Percentiles rank a stretch among this genome's conserved stretches.
Evolutionary conservation across 1,140 invertebrate genomes (phyloP).

Genomic region (Apis cerana): DNA sequence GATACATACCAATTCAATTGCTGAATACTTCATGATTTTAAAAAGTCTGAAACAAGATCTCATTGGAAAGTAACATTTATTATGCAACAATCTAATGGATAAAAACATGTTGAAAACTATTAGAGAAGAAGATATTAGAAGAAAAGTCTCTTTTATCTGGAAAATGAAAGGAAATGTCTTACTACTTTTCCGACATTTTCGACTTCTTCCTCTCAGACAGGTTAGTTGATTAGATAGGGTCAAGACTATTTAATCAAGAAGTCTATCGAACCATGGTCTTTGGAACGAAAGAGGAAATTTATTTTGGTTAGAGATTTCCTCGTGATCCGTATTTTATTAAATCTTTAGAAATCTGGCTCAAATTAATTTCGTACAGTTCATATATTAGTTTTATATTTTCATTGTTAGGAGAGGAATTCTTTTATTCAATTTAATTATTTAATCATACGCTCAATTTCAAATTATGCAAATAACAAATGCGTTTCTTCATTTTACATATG

Average conservation of each 20-base stretch:
- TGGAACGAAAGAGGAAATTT: neutral
- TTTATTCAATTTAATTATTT: too few relatives aligned
- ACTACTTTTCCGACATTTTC: neutral
- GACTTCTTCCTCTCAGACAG: neutral
- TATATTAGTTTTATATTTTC: neutral
- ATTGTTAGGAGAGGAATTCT: neutral
- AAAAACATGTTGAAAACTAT: neutral
- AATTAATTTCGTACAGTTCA: neutral
- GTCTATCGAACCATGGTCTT: neutral
- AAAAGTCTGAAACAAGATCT: too few relatives aligned
- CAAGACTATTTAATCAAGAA: conserved; percentile 15
- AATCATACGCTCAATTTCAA: too few relatives aligned
- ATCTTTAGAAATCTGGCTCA: neutral
- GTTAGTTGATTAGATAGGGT: conserved; percentile 20
- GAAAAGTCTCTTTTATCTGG: neutral
- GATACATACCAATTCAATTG: too few relatives aligned
- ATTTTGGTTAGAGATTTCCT: neutral
- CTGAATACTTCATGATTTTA: too few relatives aligned
- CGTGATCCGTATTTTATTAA: conserved; percentile 14
- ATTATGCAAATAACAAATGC: too few relatives aligned
- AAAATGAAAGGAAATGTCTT: neutral
- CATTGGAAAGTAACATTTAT: too few relatives aligned
- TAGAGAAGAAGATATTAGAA: too few relatives aligned
- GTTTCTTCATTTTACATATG: too few relatives aligned
- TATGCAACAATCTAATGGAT: neutral